Conservation (phyloP, 1,140 invertebrate species). For the Drosophila orosa region DNA sequence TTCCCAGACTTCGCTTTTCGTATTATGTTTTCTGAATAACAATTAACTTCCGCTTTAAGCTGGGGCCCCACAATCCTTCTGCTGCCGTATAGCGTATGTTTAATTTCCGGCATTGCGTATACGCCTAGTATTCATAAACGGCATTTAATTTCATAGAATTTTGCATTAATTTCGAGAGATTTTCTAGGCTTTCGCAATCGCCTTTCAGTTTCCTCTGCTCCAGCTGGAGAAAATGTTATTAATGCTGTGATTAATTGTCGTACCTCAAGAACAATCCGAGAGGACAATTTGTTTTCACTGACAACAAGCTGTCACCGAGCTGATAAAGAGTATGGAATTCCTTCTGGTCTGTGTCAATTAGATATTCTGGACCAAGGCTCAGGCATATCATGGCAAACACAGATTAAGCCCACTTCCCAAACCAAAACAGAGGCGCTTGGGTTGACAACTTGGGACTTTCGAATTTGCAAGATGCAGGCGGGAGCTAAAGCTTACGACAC, state of each 20-base stretch:
- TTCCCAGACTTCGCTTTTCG: slow-evolving; percentile 2
- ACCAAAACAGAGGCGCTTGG: not conserved
- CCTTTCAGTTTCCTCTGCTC: not conserved
- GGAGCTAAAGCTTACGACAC: slow-evolving; percentile 39
- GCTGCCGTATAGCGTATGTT: slow-evolving; percentile 69
- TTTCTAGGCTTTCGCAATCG: slow-evolving; percentile 26
- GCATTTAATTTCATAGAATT: slow-evolving; percentile 46
- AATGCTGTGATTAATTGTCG: slow-evolving; percentile 65
- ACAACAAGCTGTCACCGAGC: slow-evolving; percentile 67
- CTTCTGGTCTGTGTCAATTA: slow-evolving; percentile 49
- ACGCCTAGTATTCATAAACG: slow-evolving; percentile 54
- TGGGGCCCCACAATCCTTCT: slow-evolving; percentile 26
- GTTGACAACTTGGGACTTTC: slow-evolving; percentile 37
- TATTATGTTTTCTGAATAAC: slow-evolving; percentile 64
- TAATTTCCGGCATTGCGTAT: slow-evolving; percentile 77
- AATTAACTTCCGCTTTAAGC: slow-evolving; percentile 70
- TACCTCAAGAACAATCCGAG: slow-evolving; percentile 21
- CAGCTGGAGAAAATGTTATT: slow-evolving; percentile 57
- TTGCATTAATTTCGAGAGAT: slow-evolving; percentile 44
- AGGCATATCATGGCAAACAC: slow-evolving; percentile 49
- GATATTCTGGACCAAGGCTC: slow-evolving; percentile 45
- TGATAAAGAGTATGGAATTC: slow-evolving; percentile 49
- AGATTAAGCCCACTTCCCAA: slow-evolving; percentile 31
- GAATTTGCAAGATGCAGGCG: slow-evolving; percentile 23
- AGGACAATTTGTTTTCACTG: slow-evolving; percentile 62